Conservation (phyloP, 2,797 vertebrate species). For the Gorsachius magnificus region DNA sequence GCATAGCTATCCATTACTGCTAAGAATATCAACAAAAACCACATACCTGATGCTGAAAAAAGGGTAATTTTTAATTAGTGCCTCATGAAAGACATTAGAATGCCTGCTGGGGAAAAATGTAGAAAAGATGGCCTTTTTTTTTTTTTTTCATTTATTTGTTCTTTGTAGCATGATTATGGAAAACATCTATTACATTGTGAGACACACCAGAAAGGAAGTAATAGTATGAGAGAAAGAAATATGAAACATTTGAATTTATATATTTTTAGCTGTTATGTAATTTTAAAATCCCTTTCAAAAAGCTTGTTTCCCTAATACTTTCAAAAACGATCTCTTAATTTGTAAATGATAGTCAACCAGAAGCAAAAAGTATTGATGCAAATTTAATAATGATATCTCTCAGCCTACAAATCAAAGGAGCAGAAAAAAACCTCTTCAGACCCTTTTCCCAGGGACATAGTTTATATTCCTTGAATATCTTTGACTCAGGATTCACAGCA, state of each 20-base stretch:
- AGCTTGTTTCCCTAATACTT: neutral
- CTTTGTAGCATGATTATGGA: neutral
- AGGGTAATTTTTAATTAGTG: constrained; percentile 21
- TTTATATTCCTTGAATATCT: neutral
- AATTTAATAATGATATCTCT: neutral
- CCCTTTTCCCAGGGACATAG: neutral
- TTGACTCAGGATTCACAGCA: neutral
- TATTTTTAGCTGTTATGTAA: neutral
- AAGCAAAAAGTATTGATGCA: neutral
- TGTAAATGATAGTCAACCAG: neutral
- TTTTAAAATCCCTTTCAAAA: neutral
- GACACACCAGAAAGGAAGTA: neutral
- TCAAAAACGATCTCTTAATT: neutral
- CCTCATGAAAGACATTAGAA: constrained; percentile 27
- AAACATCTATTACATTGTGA: neutral
- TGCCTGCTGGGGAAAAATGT: neutral
- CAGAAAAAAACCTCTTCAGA: neutral
- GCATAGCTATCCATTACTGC: neutral
- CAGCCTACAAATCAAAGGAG: neutral
- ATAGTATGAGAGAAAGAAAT: neutral
- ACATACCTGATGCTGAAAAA: neutral
- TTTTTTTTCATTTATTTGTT: neutral
- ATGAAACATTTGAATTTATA: neutral
- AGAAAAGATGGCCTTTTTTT: neutral
- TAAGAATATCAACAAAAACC: neutral